Conservation (phyloP, 2,888 invertebrate species). For the Caenorhabditis wallacei region DNA sequence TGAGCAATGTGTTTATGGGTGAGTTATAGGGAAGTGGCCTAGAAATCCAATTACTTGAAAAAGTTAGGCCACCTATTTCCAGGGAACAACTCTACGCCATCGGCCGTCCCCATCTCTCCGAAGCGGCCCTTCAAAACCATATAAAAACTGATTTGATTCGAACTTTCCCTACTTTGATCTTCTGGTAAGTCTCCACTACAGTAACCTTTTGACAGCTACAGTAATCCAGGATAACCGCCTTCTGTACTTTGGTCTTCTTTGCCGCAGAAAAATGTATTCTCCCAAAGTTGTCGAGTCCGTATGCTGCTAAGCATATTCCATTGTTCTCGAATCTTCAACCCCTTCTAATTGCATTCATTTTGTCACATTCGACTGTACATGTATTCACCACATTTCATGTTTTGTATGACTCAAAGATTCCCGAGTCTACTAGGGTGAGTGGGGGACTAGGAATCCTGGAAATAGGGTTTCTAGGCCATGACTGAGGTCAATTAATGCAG, state of each 20-base stretch:
- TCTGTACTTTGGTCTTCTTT: conserved; percentile 68
- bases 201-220: conserved; percentile 66
- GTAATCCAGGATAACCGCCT: conserved; percentile 66
- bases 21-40: neutral
- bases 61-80: neutral
- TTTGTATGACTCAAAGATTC: conserved; percentile 20
- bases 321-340: conserved; percentile 73
- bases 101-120: conserved; percentile 66
- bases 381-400: conserved; percentile 46
- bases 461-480: neutral
- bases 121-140: conserved; percentile 65
- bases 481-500: neutral
- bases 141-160: conserved; percentile 71
- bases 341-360: conserved; percentile 63
- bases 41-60: too few species aligned
- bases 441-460: neutral
- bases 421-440: conserved; percentile 45
- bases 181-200: conserved; percentile 62
- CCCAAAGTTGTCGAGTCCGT: conserved; percentile 73
- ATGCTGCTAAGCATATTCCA: conserved; percentile 72
- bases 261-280: conserved; percentile 71
- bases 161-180: conserved; percentile 67
- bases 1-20: conserved; percentile 68
- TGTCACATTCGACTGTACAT: conserved; percentile 61
- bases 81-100: conserved; percentile 67